Evolutionary conservation across 1,140 invertebrate species (phyloP).

Genomic region (Euwallacea fornicatus): DNA sequence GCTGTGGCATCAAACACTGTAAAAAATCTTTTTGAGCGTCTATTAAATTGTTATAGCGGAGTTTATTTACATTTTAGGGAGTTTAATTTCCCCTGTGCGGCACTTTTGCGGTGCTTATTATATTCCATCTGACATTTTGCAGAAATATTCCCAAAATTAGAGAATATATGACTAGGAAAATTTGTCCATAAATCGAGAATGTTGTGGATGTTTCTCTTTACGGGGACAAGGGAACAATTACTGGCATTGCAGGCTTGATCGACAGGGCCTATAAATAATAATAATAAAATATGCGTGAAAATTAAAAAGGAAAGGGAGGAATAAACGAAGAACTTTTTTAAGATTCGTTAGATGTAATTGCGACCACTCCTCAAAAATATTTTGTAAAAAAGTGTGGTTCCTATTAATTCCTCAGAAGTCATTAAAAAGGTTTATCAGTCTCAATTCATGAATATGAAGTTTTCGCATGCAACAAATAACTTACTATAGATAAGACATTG

Average conservation of each 20-base stretch:
- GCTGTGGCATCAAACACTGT: constrained; percentile 66
- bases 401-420: too few relatives aligned
- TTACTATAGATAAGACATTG: too few relatives aligned
- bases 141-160: constrained; percentile 15
- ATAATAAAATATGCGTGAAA: not conserved
- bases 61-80: constrained; percentile 39
- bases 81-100: constrained; percentile 28
- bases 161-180: constrained; percentile 16
- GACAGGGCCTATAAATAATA: not conserved
- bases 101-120: constrained; percentile 14
- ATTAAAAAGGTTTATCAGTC: too few relatives aligned
- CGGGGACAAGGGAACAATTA: too few relatives aligned
- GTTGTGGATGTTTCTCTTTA: not conserved
- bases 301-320: too few relatives aligned
- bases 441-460: too few relatives aligned
- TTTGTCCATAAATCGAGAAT: not conserved
- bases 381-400: too few relatives aligned
- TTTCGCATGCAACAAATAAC: too few relatives aligned
- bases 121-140: constrained; percentile 22
- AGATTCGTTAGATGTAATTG: too few relatives aligned
- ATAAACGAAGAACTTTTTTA: too few relatives aligned
- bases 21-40: constrained; percentile 4
- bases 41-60: not conserved
- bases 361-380: too few relatives aligned
- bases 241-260: not conserved